Percentiles rank a stretch among this genome's conserved stretches.
These are phyloP conservation scores for Trissoscelio sp. DNA, from an alignment of 2,888 invertebrate genomes.

Conservation along the genomic window DNA sequence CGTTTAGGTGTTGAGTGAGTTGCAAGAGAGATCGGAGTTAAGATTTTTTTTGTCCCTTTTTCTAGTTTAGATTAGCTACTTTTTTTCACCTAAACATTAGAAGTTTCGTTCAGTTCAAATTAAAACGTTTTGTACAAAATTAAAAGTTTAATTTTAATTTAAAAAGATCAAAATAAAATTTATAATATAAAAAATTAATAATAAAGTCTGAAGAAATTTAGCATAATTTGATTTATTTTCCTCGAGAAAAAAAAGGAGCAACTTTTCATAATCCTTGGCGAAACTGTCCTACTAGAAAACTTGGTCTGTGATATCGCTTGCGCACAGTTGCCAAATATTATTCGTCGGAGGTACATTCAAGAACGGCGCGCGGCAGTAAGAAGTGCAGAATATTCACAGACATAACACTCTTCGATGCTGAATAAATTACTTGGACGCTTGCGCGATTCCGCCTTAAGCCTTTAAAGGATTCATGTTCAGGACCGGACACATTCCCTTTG, in stretches of 20 bases:
- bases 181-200: neutral
- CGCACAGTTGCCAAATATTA: constrained; percentile 39
- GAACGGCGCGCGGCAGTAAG: constrained; percentile 34
- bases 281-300: constrained; percentile 3
- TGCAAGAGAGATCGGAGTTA: neutral
- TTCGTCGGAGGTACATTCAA: constrained; percentile 19
- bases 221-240: neutral
- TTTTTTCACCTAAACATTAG: no score
- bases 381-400: constrained; percentile 63
- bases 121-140: no score
- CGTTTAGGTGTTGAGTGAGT: constrained; percentile 8
- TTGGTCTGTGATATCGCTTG: neutral
- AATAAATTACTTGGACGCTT: constrained; percentile 65
- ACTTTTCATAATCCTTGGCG: neutral
- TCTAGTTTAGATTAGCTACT: no score
- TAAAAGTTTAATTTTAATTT: no score
- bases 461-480: constrained; percentile 77
- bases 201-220: neutral
- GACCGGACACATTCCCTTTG: constrained; percentile 78
- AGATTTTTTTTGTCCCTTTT: neutral
- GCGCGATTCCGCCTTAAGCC: constrained; percentile 65
- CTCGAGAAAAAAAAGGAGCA: no score
- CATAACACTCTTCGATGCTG: constrained; percentile 60
- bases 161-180: no score
- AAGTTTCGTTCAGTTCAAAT: no score